Percentiles rank a stretch among this genome's conserved stretches.
These are phyloP conservation scores for Hyposmocoma kahamanoa DNA, from an alignment of 1,140 invertebrate genomes.

Conservation along the genomic window DNA sequence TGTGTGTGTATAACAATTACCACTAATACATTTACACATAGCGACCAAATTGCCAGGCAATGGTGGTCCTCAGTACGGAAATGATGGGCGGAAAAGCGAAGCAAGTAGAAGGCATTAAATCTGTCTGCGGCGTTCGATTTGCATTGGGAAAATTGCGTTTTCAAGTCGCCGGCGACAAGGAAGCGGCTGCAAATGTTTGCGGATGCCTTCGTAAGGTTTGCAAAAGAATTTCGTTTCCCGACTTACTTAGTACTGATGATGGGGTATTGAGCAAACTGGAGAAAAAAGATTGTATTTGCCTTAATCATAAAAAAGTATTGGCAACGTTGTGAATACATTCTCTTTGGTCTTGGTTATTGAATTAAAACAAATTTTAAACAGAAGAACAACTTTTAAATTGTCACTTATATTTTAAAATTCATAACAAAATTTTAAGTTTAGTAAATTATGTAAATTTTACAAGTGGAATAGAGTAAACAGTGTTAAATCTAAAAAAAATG, in stretches of 20 bases:
- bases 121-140: slow-evolving; percentile 64
- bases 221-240: slow-evolving; percentile 23
- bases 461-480: too few relatives aligned
- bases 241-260: slow-evolving; percentile 1
- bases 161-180: slow-evolving; percentile 47
- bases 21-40: too few relatives aligned
- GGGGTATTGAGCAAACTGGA: too few relatives aligned
- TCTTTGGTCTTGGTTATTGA: too few relatives aligned
- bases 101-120: slow-evolving; percentile 67
- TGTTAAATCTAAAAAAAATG: slow-evolving; percentile 40
- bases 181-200: slow-evolving; percentile 56
- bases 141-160: slow-evolving; percentile 68
- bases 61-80: slow-evolving; percentile 29
- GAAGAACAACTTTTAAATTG: too few relatives aligned
- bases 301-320: too few relatives aligned
- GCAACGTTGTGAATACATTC: too few relatives aligned
- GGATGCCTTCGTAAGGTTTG: slow-evolving; percentile 46
- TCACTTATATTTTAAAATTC: too few relatives aligned
- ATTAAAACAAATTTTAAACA: too few relatives aligned
- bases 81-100: slow-evolving; percentile 60
- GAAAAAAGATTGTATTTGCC: too few relatives aligned
- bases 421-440: slow-evolving; percentile 4
- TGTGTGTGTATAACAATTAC: too few relatives aligned
- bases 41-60: too few relatives aligned
- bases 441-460: slow-evolving; percentile 16